A percentile compares a stretch with the other conserved stretches of the same genome.
Evolutionary conservation across 2,797 vertebrate genomes (phyloP).

Genomic region (Simalia tracyae): DNA sequence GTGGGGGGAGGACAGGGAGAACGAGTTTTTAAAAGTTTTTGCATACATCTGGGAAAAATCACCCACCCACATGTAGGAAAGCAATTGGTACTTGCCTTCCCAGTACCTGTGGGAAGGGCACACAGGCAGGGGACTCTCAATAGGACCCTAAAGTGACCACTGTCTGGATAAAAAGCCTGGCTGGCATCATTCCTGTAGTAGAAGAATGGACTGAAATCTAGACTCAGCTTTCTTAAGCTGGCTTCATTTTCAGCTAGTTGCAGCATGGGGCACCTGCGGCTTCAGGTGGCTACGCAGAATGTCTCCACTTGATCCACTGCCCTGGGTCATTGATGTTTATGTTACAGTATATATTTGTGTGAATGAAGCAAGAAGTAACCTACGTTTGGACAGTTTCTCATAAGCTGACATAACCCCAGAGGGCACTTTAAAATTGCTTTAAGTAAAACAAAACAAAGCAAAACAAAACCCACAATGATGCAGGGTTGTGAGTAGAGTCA

Average conservation of each 20-base stretch:
- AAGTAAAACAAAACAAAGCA: not conserved
- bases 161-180: not conserved
- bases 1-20: not conserved
- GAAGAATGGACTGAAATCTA: not conserved
- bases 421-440: not conserved
- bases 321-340: not conserved
- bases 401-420: not conserved
- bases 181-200: not conserved
- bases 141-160: not conserved
- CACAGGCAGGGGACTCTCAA: not conserved
- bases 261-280: not conserved
- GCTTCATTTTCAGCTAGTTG: not conserved
- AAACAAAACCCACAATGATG: not conserved
- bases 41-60: not conserved
- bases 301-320: not conserved
- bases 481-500: not conserved
- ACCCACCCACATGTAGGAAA: not conserved
- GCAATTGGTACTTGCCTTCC: not conserved
- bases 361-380: not conserved
- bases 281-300: not conserved
- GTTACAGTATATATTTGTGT: not conserved
- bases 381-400: not conserved
- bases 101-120: not conserved
- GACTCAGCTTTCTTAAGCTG: no score
- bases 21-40: not conserved